Evolutionary conservation across 1,140 invertebrate species (phyloP), one percentile per base, ranked within the genome.

Genomic region (Euwallacea similis): DNA sequence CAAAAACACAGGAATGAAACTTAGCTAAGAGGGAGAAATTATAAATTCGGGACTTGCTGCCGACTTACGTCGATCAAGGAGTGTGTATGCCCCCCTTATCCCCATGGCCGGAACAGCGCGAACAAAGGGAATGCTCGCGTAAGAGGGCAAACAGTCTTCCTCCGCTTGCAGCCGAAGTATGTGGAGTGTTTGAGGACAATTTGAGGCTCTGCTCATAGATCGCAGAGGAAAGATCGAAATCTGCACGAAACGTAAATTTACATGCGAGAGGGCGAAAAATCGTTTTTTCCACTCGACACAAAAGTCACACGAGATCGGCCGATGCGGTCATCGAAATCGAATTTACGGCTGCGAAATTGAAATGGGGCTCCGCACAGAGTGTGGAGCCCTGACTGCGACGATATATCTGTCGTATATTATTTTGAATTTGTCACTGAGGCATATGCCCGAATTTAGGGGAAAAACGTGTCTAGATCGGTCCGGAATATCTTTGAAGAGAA

Each of bases 371-470:
- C 61, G 42, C 56, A 42, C 13, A 44, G 21, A 33, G 21, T 33
- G 21, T 33, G 21, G 21, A 33, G 21, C 21, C 1, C 21, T 4
- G 21, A 33, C 21, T 33, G 21, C 21, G 21, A 33, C 16, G 21
- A 33, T 33, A 42, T 53, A 50, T 61, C 42, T 44, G 47, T 61
- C 67, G 72, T 76, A 76, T 76, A 77, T 77, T 77, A 77, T 77
- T 77, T 77, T 75, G 72, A 77, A 77, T 77, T 77, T 77, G 76
- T 77, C 76, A 77, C 74, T 72, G 66, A 67, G 66, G 66, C 66
- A 67, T 67, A 67, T 67, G 66, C 63, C 21, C 21, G 21, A 33
- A 1, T 33, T 33, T 33, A 33, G 21, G 21, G 21, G 21, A 33
- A 33, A 33, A 33, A 33, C 21, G 21, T 33, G 21, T 33, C 21